Evolutionary conservation across 2,113 vertebrate species (phyloP).

Genomic region (Crotalus horridus): DNA sequence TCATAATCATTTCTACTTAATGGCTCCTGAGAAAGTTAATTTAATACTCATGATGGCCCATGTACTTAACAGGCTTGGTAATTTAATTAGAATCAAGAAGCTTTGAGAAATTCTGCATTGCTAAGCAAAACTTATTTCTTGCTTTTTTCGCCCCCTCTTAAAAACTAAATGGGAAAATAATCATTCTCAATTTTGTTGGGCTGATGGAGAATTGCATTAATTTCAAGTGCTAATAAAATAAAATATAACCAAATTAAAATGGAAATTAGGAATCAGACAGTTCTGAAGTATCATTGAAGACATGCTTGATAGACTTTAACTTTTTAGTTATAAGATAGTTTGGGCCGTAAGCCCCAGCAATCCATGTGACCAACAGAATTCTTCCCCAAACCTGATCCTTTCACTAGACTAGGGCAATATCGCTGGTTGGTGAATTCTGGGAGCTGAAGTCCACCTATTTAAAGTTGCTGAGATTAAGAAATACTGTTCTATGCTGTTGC

Average conservation of each 20-base stretch:
- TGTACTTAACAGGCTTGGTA: slow-evolving; percentile 34
- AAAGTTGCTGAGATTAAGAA: not conserved
- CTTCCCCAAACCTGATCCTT: not conserved
- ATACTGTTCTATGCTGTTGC: not conserved
- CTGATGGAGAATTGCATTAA: not conserved
- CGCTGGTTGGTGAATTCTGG: not conserved
- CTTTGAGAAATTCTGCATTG: slow-evolving; percentile 31
- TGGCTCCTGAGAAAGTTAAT: slow-evolving; percentile 43
- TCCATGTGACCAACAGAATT: not conserved
- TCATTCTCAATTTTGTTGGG: not conserved
- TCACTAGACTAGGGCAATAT: not conserved
- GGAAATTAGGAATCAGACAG: not conserved
- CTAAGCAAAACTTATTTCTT: slow-evolving; percentile 15
- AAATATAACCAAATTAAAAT: not conserved
- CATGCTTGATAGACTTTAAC: not conserved
- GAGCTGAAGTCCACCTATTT: not conserved
- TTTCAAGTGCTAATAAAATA: not conserved
- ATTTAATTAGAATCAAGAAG: slow-evolving; percentile 38
- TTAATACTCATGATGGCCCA: slow-evolving; percentile 39
- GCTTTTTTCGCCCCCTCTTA: not conserved
- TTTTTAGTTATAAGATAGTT: not conserved
- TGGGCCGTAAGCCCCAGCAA: not conserved
- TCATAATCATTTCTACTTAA: slow-evolving; percentile 41
- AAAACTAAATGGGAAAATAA: not conserved
- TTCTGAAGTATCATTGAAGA: not conserved